Percentiles rank a stretch among this genome's conserved stretches.
Conservation (phyloP, 1,140 invertebrate species). For the Tetraneura akinire region DNA sequence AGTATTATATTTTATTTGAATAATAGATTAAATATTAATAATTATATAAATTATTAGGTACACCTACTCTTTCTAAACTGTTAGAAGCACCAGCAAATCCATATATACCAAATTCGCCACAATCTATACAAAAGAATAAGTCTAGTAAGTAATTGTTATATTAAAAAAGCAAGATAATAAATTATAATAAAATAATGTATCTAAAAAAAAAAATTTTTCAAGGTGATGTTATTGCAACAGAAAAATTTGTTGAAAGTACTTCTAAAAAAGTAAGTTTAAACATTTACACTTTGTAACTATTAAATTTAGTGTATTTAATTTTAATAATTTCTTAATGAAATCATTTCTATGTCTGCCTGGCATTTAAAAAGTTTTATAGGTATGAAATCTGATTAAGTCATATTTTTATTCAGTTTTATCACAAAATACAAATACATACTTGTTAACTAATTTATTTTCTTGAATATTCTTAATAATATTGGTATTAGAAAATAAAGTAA, state of each 20-base stretch:
- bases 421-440: not conserved
- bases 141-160: not conserved
- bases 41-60: conserved; percentile 30
- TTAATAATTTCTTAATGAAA: conserved; percentile 29
- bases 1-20: not conserved
- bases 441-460: no score
- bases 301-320: not conserved
- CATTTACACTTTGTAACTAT: not conserved
- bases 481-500: not conserved
- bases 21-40: not conserved
- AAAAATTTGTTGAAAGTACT: not conserved
- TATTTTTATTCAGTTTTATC: conserved; percentile 11
- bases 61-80: conserved; percentile 41
- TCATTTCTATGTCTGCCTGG: conserved; percentile 36
- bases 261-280: conserved; percentile 6
- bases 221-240: conserved; percentile 7
- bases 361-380: conserved; percentile 23
- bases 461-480: not conserved
- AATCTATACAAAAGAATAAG: conserved; percentile 1
- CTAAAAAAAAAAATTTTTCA: no score
- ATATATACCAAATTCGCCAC: conserved; percentile 22
- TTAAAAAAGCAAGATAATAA: no score
- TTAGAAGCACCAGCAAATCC: conserved; percentile 44
- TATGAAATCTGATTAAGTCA: conserved; percentile 5
- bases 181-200: no score